Base-by-base conservation (phyloP, 2,113 vertebrate species). In the Notiomystis cincta region DNA sequence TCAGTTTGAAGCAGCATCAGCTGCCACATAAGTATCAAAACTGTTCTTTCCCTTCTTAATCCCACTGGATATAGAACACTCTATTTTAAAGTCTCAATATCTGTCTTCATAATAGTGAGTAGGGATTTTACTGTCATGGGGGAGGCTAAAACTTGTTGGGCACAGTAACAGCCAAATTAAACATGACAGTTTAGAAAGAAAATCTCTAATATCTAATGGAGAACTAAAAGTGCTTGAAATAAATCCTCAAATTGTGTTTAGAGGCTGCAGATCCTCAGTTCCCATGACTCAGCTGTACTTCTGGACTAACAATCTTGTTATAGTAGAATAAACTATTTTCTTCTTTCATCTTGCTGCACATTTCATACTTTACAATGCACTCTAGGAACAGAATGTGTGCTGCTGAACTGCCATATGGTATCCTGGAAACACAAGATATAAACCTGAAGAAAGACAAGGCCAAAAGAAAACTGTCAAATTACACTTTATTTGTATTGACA, bases 401-500 rank as follows among this genome's bases (percentile, higher is more conserved):
- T 78, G 53, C 61, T 90, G 40, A 66, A 79, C 83, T 77, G 81
- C 83, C 88, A 66, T 61, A 69, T 13, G 64, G 62, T 56, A 76
- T 35, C 65, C 83, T 86, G 75, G 44, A 91, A 95, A 79, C 61
- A 90, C 42, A 94, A 82, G 40, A 89, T 24, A 62, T 4, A 67
- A 91, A 60, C 48, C 18, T 28, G 31, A 96, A 91, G 77, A 86
- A 95, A 88, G 69, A 91, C 76, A 80, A 89, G 56, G 66, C 70
- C 77, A 64, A 84, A 76, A 89, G 72, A 82, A 80, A 94, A 93
- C 83, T 96, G 89, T 94, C 97, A 97, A 98, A 97, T 95, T 97
- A 94, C 91, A 93, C 91, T 98, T 98, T 98, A 98, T 98, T 98
- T 95, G 94, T 96, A 97, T 90, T 96, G 93, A 98, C 96, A 96